Evolutionary conservation across 35 echinoderm and acorn worm species (phyloP).

Genomic region (Stichopus chloronotus): DNA sequence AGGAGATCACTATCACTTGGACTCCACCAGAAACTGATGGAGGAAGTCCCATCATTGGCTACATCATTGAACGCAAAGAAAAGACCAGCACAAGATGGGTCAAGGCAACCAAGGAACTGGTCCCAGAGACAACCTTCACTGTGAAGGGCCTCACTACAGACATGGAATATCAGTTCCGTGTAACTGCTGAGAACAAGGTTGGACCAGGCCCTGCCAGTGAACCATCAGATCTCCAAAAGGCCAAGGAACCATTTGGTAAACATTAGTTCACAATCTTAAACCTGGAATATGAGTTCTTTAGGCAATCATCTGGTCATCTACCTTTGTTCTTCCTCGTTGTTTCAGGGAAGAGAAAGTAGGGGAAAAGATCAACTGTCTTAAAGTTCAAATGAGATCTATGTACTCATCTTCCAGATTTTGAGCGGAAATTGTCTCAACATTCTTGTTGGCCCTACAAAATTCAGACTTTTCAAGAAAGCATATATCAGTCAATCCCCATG

Average conservation of each 20-base stretch:
- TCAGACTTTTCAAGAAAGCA: no score
- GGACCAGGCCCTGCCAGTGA: constrained; percentile 81
- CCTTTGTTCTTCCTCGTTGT: no score
- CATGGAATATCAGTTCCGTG: constrained; percentile 89
- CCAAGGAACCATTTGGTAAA: constrained; percentile 90
- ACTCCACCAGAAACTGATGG: constrained; percentile 71
- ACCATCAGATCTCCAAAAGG: constrained; percentile 75
- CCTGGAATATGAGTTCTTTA: no score
- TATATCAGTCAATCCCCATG: no score
- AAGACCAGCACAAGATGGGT: constrained; percentile 58
- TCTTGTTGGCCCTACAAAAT: no score
- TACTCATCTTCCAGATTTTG: no score
- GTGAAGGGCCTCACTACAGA: constrained; percentile 73
- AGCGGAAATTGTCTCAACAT: no score
- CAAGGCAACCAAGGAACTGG: constrained; percentile 52
- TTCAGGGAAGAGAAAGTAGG: no score
- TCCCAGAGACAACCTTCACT: constrained; percentile 67
- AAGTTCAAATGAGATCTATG: no score
- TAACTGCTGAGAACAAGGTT: constrained; percentile 90
- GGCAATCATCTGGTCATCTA: no score
- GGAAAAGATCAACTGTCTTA: no score
- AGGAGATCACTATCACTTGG: constrained; percentile 73
- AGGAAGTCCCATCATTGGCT: constrained; percentile 77
- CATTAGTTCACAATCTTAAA: no score
- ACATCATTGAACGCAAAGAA: constrained; percentile 79